phyloP scores from a whole-genome alignment of 1,140 invertebrate genomes.

The Zaprionus davidi region DNA sequence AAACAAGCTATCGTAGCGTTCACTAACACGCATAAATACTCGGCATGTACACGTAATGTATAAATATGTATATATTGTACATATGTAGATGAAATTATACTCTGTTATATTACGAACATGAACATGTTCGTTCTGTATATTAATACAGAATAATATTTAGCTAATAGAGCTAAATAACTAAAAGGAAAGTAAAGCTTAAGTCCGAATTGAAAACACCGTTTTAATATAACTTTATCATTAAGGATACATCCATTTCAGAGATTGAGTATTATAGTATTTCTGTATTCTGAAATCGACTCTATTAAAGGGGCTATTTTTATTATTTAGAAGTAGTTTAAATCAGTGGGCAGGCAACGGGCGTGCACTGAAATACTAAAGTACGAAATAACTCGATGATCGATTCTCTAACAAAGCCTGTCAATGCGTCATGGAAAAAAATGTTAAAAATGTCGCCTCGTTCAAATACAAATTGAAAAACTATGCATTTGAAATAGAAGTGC shows the following conservation, averaged over 20 bases:
- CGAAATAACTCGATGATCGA: slow-evolving; percentile 34
- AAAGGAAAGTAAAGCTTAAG: too few relatives aligned
- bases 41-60: too few relatives aligned
- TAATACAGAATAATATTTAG: too few relatives aligned
- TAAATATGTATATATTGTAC: too few relatives aligned
- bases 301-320: slow-evolving; percentile 20
- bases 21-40: neutral
- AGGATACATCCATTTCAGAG: too few relatives aligned
- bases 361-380: slow-evolving; percentile 39
- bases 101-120: too few relatives aligned
- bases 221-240: too few relatives aligned
- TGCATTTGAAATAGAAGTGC: slow-evolving; percentile 23
- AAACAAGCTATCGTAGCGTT: neutral
- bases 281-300: neutral
- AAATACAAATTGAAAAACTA: slow-evolving; percentile 29
- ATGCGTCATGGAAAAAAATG: neutral
- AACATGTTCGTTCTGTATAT: too few relatives aligned
- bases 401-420: slow-evolving; percentile 30
- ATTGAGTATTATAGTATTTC: neutral
- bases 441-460: neutral
- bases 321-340: slow-evolving; percentile 37
- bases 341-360: slow-evolving; percentile 26
- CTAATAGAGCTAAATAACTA: too few relatives aligned
- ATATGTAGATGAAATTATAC: too few relatives aligned
- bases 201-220: too few relatives aligned